A percentile compares a stretch with the other conserved stretches of the same genome.
phyloP scores from a whole-genome alignment of 2,888 invertebrate genomes.

The Noctua janthina region DNA sequence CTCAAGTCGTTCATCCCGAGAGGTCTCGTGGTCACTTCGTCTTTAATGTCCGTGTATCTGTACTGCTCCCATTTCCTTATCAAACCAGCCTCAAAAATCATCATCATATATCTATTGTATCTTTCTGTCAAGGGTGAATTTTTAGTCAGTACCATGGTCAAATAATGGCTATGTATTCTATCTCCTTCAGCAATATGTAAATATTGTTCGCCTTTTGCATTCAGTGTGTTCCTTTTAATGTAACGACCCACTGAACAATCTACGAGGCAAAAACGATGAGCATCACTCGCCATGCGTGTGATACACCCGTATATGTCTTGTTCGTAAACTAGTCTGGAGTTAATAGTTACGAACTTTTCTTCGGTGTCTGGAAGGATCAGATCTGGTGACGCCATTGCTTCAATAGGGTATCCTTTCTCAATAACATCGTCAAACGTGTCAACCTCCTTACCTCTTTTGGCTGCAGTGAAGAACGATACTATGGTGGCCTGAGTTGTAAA shows the following conservation, averaged over 20 bases:
- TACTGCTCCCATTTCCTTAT: constrained; percentile 86
- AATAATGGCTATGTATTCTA: constrained; percentile 84
- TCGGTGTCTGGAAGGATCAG: constrained; percentile 82
- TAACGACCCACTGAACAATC: constrained; percentile 85
- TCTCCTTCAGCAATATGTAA: constrained; percentile 82
- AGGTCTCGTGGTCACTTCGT: constrained; percentile 78
- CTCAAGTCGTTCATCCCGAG: constrained; percentile 78
- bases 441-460: constrained; percentile 84
- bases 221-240: constrained; percentile 78
- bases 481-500: constrained; percentile 86
- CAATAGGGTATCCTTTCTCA: constrained; percentile 81
- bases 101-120: constrained; percentile 78
- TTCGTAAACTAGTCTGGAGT: constrained; percentile 78
- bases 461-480: constrained; percentile 84
- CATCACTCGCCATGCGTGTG: constrained; percentile 76
- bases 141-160: constrained; percentile 79
- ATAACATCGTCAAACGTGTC: constrained; percentile 86
- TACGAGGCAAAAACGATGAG: constrained; percentile 81
- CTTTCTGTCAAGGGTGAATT: constrained; percentile 80
- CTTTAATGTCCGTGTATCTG: constrained; percentile 80
- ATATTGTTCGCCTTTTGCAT: constrained; percentile 83
- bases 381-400: constrained; percentile 87
- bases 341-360: constrained; percentile 78
- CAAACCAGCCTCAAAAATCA: constrained; percentile 83
- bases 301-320: constrained; percentile 78